These are phyloP conservation scores for Cryptus armator DNA, from an alignment of 2,888 invertebrate genomes.

Conservation along the genomic window DNA sequence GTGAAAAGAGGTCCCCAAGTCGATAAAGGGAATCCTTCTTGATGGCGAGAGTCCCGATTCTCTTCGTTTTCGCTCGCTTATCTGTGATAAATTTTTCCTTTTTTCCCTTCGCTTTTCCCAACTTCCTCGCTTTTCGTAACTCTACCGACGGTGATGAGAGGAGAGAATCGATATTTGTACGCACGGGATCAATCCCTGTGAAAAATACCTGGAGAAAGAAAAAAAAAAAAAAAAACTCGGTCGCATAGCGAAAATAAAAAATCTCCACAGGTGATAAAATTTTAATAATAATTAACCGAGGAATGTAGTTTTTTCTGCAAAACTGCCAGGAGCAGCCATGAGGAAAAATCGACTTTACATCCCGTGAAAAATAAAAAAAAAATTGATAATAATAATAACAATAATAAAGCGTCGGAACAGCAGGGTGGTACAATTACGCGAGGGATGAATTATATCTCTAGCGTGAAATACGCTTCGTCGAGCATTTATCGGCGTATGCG, in stretches of 20 bases:
- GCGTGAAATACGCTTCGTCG: constrained; percentile 67
- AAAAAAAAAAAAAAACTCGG: too few relatives aligned
- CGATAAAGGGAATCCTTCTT: constrained; percentile 66
- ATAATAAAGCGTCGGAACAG: constrained; percentile 51
- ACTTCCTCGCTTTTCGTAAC: neutral
- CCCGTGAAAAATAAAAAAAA: constrained; percentile 4
- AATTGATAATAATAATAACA: constrained; percentile 22
- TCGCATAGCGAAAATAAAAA: neutral
- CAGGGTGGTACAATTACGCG: constrained; percentile 58
- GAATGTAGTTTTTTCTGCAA: constrained; percentile 6
- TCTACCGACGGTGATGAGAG: neutral
- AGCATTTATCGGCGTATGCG: constrained; percentile 57
- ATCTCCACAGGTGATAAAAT: neutral
- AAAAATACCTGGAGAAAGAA: neutral
- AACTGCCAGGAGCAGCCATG: neutral
- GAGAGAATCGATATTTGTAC: constrained; percentile 2
- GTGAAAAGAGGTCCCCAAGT: constrained; percentile 57
- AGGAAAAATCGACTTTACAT: constrained; percentile 1
- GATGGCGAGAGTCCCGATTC: constrained; percentile 24
- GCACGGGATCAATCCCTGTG: neutral
- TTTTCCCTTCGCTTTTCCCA: neutral
- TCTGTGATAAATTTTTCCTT: constrained; percentile 48
- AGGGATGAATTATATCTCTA: constrained; percentile 65
- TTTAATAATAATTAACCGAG: constrained; percentile 3
- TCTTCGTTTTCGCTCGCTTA: constrained; percentile 35